phyloP scores from a whole-genome alignment of 2,797 vertebrate species.

The Nothura maculosa region DNA sequence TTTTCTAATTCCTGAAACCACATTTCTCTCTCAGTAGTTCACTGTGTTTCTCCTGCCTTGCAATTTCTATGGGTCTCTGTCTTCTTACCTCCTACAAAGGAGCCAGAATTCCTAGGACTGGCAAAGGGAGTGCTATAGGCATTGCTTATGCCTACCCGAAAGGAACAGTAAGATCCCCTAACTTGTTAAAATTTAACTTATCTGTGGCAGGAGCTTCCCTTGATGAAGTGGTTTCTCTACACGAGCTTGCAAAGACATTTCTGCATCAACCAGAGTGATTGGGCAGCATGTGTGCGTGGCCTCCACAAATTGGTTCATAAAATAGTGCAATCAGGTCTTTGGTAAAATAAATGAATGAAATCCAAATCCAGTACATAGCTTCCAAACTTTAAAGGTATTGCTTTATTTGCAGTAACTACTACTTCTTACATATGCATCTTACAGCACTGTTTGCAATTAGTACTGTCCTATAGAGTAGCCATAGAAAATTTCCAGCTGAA shows the following conservation, averaged over 20 bases:
- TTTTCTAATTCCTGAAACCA: neutral
- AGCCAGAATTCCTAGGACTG: neutral
- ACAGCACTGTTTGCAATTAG: neutral
- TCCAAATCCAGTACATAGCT: neutral
- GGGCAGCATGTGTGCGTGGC: neutral
- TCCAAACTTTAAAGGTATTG: neutral
- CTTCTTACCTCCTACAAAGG: neutral
- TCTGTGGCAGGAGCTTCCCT: neutral
- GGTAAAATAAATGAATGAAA: neutral
- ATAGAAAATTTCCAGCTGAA: neutral
- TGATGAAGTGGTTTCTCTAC: neutral
- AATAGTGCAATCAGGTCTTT: neutral
- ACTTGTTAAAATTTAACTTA: neutral
- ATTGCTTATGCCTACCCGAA: neutral
- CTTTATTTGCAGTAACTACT: neutral
- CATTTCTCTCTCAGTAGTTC: accelerated
- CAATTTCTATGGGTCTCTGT: neutral
- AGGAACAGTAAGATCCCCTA: neutral
- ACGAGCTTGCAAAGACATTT: neutral
- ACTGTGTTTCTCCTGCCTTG: neutral
- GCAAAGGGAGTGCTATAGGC: neutral
- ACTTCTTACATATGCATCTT: neutral
- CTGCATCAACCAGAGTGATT: neutral
- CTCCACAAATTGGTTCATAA: neutral
- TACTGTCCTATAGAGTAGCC: neutral